Conservation (phyloP, 2,797 vertebrate species). For the Mustela erminea region DNA sequence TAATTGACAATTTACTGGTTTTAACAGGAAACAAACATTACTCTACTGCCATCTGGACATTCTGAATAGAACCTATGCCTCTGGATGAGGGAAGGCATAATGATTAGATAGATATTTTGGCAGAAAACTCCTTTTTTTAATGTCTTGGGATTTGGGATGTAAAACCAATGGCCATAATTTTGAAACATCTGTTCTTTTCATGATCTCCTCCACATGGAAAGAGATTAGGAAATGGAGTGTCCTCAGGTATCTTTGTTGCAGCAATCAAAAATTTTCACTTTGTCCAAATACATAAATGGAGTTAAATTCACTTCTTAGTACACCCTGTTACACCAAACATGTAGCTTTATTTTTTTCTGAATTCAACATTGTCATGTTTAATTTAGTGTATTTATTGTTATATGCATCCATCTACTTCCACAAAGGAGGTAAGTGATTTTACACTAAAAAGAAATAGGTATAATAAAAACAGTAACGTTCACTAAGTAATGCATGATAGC, state of each 20-base stretch:
- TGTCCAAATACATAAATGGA: slow-evolving; percentile 19
- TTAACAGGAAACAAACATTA: slow-evolving; percentile 54
- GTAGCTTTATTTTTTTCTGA: not conserved
- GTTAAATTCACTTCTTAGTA: slow-evolving; percentile 19
- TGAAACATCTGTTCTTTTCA: slow-evolving; percentile 77
- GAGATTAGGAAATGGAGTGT: slow-evolving; percentile 39
- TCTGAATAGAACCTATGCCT: slow-evolving; percentile 65
- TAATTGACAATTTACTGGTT: slow-evolving; percentile 60
- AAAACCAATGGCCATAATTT: slow-evolving; percentile 71
- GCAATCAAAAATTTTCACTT: slow-evolving; percentile 41
- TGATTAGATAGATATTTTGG: slow-evolving; percentile 66
- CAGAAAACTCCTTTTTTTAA: slow-evolving; percentile 49
- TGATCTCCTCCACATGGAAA: slow-evolving; percentile 33
- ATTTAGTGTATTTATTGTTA: slow-evolving; percentile 12
- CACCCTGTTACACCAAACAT: not conserved
- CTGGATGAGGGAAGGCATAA: slow-evolving; percentile 25
- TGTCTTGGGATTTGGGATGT: slow-evolving; percentile 67
- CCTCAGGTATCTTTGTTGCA: slow-evolving; percentile 58
- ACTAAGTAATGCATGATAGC: not conserved
- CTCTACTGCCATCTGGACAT: slow-evolving; percentile 61
- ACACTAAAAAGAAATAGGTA: not conserved
- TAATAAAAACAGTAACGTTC: not conserved
- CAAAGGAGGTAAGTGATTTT: not conserved
- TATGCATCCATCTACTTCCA: not conserved
- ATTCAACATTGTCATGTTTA: slow-evolving; percentile 6